Percentiles rank a stretch among this genome's conserved stretches.
Conservation (phyloP, 2,113 vertebrate genomes). For the Mystacornis crossleyi region DNA sequence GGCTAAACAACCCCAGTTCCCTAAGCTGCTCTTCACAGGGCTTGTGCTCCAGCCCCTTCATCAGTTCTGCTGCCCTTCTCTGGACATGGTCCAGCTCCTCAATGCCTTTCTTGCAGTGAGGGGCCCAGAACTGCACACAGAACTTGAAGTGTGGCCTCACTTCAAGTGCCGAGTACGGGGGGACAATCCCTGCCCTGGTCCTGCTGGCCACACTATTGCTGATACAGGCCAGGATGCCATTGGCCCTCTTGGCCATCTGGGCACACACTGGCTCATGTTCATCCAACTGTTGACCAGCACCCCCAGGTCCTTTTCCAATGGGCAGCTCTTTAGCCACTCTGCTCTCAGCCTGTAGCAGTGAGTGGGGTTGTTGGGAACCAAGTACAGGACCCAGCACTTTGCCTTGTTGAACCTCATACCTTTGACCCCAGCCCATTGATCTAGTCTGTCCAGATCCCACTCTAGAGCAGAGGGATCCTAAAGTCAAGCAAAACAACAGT, state of each 20-base stretch:
- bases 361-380: background rate
- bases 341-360: background rate
- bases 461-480: background rate
- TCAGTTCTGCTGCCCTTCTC: background rate
- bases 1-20: too few species aligned
- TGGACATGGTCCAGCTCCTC: fast-evolving
- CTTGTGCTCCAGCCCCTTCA: too few species aligned
- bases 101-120: too few species aligned
- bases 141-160: fast-evolving
- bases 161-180: fast-evolving
- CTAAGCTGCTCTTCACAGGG: too few species aligned
- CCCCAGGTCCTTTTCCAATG: background rate
- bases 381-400: background rate
- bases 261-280: background rate
- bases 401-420: background rate
- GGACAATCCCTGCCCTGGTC: fast-evolving
- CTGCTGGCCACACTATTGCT: background rate
- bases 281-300: background rate
- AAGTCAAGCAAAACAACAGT: background rate
- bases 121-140: background rate
- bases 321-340: background rate
- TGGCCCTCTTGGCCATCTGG: background rate
- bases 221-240: background rate
- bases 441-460: background rate
- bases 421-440: fast-evolving